Evolutionary conservation across 2,888 invertebrate species (phyloP).

Genomic region (Alviniconcha strummeri): DNA sequence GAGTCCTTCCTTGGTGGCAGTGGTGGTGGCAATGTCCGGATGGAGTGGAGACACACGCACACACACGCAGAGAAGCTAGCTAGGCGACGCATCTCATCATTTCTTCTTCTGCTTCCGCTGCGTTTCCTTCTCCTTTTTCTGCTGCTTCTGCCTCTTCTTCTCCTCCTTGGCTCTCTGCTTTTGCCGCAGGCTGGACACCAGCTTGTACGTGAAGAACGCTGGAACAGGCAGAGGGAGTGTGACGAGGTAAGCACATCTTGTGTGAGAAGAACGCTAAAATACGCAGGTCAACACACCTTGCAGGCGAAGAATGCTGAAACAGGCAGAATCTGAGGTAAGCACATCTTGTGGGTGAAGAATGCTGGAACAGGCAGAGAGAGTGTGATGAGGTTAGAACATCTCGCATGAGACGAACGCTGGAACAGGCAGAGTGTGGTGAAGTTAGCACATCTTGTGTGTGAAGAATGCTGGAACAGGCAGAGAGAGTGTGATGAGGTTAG

Average conservation of each 20-base stretch:
- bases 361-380: constrained; percentile 77
- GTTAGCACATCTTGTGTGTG: background rate
- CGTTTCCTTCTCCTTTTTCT: constrained; percentile 75
- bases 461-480: background rate
- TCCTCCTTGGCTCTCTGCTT: constrained; percentile 86
- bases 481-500: background rate
- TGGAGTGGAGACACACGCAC: background rate
- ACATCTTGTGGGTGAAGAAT: constrained; percentile 88
- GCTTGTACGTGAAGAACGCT: constrained; percentile 91
- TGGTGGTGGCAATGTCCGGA: too few relatives aligned
- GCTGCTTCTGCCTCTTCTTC: constrained; percentile 78
- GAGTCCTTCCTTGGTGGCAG: too few relatives aligned
- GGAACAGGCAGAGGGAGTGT: constrained; percentile 60
- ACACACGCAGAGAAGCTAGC: background rate
- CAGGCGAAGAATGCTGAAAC: background rate
- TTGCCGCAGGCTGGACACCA: constrained; percentile 86
- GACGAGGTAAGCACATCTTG: background rate
- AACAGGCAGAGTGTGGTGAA: background rate
- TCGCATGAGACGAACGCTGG: background rate
- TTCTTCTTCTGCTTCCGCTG: constrained; percentile 27
- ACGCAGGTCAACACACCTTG: background rate
- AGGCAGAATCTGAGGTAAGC: background rate
- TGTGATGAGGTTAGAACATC: background rate
- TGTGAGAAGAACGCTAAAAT: background rate
- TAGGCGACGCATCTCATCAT: constrained; percentile 8